Evolutionary conservation across 2,888 invertebrate species (phyloP), one percentile per base, ranked within the genome.

Genomic region (Drosophila meridiana): DNA sequence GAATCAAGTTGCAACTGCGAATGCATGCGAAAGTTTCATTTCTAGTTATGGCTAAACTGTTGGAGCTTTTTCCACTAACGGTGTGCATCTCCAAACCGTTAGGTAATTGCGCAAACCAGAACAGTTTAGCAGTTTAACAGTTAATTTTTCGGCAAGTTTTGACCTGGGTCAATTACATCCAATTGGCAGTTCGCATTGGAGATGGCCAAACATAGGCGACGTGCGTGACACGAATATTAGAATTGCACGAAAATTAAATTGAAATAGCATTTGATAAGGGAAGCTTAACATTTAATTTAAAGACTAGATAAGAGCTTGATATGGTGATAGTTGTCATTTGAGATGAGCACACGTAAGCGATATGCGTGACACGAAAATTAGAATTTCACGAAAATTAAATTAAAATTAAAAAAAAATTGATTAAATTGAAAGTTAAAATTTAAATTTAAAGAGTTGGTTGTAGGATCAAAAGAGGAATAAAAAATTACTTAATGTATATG

Each of bases 101-200:
- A 40, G 56, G 30, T 32, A 40, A 56, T 42, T 56, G 42, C 6
- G 30, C 30, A 20, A 30, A 20, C 30, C 30, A 3, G 5, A 55
- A 9, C 55, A 38, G 38, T 9, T 55, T 14, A 55, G 28, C 40
- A 28, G 55, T 28, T 55, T 14, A 56, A 30, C 56, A 5, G 38
- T 40, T 40, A n/a, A 30, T 32, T 11, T 42, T 56, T 55, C 2
- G 38, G 30, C n/a, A 56, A 28, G 30, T 56, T 40, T 56, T 56
- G 56, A 56, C 56, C 56, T 56, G 56, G 56, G 56, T 56, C 56
- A 56, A 55, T 55, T 55, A 13, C 55, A 28, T 14, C 38, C 26
- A 56, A 56, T 56, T 42, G 56, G 30, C 30, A 55, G 40, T 14
- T 40, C 28, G 3, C 14, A 30, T 6, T 56, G n/a, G 36, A 52